Conservation (phyloP, 2,888 invertebrate genomes). For the Synanthedon andrenaeformis region DNA sequence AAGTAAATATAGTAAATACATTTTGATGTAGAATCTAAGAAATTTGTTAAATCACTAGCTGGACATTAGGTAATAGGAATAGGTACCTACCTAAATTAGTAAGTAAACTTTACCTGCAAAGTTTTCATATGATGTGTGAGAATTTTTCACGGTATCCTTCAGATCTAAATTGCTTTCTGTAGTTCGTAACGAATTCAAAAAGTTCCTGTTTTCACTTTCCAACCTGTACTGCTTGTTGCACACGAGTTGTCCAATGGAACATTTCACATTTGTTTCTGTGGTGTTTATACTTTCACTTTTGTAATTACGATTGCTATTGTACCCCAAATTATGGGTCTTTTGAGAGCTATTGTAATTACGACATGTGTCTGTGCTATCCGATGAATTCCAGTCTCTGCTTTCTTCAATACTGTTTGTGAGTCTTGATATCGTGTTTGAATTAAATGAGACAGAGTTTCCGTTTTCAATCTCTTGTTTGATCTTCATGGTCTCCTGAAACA, state of each 20-base stretch:
- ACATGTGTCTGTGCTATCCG: constrained; percentile 18
- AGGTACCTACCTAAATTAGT: too few species aligned
- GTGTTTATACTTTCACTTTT: constrained; percentile 19
- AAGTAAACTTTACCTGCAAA: constrained; percentile 21
- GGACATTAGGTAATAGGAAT: too few species aligned
- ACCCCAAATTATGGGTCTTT: not conserved
- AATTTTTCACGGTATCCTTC: constrained; percentile 10
- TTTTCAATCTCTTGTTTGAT: constrained; percentile 42
- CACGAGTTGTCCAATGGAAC: constrained; percentile 26
- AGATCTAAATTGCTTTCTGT: constrained; percentile 21
- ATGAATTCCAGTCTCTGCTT: constrained; percentile 26
- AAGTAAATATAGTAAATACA: too few species aligned
- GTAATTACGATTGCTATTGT: constrained; percentile 26
- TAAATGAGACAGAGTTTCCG: constrained; percentile 38
- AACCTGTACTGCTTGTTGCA: constrained; percentile 52
- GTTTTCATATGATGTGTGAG: constrained; percentile 17
- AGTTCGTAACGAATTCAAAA: constrained; percentile 16
- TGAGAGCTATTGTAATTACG: constrained; percentile 17
- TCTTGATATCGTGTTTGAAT: constrained; percentile 16
- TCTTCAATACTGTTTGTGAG: constrained; percentile 18
- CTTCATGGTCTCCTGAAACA: constrained; percentile 55
- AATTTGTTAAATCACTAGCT: too few species aligned
- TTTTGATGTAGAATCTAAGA: too few species aligned
- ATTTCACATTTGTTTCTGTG: constrained; percentile 1
- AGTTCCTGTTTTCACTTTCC: constrained; percentile 30